Evolutionary conservation across 2,797 vertebrate genomes (phyloP).

Genomic region (Phoeniculus purpureus): DNA sequence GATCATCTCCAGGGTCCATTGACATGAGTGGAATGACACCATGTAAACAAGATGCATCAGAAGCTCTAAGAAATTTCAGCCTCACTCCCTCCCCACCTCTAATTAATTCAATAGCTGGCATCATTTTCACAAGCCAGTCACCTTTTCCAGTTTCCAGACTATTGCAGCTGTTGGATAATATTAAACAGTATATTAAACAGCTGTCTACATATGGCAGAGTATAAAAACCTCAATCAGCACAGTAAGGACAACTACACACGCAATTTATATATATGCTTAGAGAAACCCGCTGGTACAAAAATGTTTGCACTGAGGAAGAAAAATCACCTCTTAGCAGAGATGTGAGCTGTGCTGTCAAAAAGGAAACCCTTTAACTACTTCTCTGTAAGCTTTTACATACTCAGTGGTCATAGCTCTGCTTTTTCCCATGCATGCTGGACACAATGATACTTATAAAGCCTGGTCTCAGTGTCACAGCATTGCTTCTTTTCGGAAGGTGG

Average conservation of each 20-base stretch:
- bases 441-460: background rate
- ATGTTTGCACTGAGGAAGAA: background rate
- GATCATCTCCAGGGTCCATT: background rate
- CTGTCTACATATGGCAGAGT: background rate
- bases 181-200: background rate
- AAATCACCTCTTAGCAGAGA: background rate
- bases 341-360: background rate
- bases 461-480: background rate
- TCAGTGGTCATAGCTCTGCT: background rate
- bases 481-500: background rate
- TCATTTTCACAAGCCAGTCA: background rate
- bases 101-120: background rate
- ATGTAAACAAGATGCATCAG: background rate
- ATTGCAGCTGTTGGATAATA: background rate
- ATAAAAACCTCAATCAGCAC: background rate
- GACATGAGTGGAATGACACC: background rate
- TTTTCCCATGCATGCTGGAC: background rate
- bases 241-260: background rate
- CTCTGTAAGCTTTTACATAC: background rate
- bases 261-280: background rate
- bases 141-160: background rate
- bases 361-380: background rate
- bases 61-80: background rate
- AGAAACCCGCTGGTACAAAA: background rate
- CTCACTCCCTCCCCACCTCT: background rate